These are phyloP conservation scores for Amblyopsis rosae DNA, from an alignment of 2,113 vertebrate species.

Conservation along the genomic window DNA sequence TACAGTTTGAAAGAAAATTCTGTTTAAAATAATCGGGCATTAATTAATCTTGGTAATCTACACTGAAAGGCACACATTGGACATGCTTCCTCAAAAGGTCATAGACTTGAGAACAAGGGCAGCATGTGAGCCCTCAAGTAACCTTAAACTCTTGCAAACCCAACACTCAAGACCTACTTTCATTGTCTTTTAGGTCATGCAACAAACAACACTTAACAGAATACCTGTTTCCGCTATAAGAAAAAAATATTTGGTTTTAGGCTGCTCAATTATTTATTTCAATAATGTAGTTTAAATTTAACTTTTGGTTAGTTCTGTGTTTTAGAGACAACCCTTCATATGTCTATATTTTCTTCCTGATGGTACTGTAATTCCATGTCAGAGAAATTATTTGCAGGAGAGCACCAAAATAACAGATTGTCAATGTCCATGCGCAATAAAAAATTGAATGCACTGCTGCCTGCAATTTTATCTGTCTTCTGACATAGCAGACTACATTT, in stretches of 20 bases:
- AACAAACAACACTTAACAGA: constrained; percentile 12
- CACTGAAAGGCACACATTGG: constrained; percentile 33
- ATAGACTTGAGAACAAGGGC: constrained; percentile 15
- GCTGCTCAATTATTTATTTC: not conserved
- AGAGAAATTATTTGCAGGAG: no score
- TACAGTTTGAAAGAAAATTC: not conserved
- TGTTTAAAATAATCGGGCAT: not conserved
- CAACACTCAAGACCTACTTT: constrained; percentile 19
- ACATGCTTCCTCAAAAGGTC: constrained; percentile 17
- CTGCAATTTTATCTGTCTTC: constrained; percentile 5
- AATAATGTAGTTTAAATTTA: not conserved
- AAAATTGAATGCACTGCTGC: constrained; percentile 8
- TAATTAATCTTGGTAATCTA: constrained; percentile 12
- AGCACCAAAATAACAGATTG: constrained; percentile 26
- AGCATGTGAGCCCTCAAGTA: constrained; percentile 16
- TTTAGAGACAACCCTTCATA: no score
- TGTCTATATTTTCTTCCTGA: no score
- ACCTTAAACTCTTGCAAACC: constrained; percentile 18
- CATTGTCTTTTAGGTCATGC: constrained; percentile 15
- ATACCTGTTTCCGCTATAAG: not conserved
- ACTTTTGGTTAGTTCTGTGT: not conserved
- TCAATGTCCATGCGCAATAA: constrained; percentile 24
- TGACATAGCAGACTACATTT: constrained; percentile 26
- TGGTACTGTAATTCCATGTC: no score
- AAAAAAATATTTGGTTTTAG: not conserved